Evolutionary conservation across 2,113 vertebrate species (phyloP), one percentile per base, ranked within the genome.

Genomic region (Narcine bancroftii): DNA sequence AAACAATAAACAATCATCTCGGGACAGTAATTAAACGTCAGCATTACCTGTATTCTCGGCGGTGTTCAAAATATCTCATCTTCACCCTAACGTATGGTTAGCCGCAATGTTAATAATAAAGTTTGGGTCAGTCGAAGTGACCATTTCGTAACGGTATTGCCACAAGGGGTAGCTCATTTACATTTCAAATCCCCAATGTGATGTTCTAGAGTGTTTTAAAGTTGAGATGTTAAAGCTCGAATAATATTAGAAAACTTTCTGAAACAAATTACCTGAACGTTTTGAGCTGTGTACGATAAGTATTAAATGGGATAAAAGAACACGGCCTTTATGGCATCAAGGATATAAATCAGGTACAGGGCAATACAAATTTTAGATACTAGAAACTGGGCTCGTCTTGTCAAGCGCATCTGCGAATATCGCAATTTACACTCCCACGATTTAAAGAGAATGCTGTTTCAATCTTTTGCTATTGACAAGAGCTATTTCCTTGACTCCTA

Each of bases 141-240:
- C 53, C 53, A 87, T 87, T 53, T 87, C 81, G 53, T 87, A n/a
- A 56, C 33, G 81, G 81, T 33, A 60, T 60, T 87, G 81, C 81
- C 81, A 87, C n/a, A n/a, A 53, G 81, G 81, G 81, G 36, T 60
- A n/a, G 53, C 53, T 87, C 4, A 87, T 87, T 87, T 87, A 87
- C 81, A 87, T 87, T 87, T 87, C 60, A 87, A 87, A 87, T 36
- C 81, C 81, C 81, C 33, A 63, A 87, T 36, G 81, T 36, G 81
- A 17, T 13, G 53, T 63, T 21, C 53, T 19, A 87, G 3, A 2
- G 39, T 63, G 36, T 17, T 60, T 39, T 72, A 10, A 75, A 75
- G 17, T 75, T n/a, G n/a, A 75, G n/a, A 75, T 17, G 39, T 17
- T 75, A 75, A 75, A 72, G 33, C 26, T 72, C 69, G 33, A 87